Evolutionary conservation across 1,140 invertebrate genomes (phyloP).

Genomic region (Drosophila bocqueti): DNA sequence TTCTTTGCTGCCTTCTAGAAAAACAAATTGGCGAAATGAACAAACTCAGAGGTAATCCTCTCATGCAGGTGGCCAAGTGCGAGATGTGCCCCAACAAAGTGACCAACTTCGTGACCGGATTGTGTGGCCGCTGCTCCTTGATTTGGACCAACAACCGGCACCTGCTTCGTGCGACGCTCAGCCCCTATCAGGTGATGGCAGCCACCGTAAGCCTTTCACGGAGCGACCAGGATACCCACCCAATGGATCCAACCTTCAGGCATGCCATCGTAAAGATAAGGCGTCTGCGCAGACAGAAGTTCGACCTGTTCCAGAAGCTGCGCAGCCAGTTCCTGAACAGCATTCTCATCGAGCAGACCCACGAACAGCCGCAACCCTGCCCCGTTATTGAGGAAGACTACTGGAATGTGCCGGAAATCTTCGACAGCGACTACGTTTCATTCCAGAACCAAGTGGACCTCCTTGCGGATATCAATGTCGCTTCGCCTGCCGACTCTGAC

Average conservation of each 20-base stretch:
- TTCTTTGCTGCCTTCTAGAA: not conserved
- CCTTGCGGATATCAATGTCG: not conserved
- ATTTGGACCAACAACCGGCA: constrained; percentile 35
- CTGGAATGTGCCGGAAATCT: constrained; percentile 13
- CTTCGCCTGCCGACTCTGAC: not conserved
- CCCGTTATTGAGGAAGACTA: not conserved
- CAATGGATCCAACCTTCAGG: constrained; percentile 29
- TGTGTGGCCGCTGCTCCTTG: constrained; percentile 41
- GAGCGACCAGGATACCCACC: not conserved
- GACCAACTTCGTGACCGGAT: constrained; percentile 34
- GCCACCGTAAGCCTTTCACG: constrained; percentile 10
- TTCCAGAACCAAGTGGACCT: constrained; percentile 28
- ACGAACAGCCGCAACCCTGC: not conserved
- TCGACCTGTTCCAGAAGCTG: constrained; percentile 34
- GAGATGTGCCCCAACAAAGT: constrained; percentile 46
- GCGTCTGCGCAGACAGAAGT: constrained; percentile 11
- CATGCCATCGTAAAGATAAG: constrained; percentile 12
- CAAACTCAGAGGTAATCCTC: not conserved
- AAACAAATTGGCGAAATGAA: constrained; percentile 18
- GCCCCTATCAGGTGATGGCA: constrained; percentile 25
- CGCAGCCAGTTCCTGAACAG: constrained; percentile 36
- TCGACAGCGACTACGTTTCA: not conserved
- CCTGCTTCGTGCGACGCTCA: not conserved
- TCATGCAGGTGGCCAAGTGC: constrained; percentile 43
- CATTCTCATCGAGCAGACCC: not conserved